phyloP scores from a whole-genome alignment of 1,140 invertebrate genomes.

The Drosophila lowei region DNA sequence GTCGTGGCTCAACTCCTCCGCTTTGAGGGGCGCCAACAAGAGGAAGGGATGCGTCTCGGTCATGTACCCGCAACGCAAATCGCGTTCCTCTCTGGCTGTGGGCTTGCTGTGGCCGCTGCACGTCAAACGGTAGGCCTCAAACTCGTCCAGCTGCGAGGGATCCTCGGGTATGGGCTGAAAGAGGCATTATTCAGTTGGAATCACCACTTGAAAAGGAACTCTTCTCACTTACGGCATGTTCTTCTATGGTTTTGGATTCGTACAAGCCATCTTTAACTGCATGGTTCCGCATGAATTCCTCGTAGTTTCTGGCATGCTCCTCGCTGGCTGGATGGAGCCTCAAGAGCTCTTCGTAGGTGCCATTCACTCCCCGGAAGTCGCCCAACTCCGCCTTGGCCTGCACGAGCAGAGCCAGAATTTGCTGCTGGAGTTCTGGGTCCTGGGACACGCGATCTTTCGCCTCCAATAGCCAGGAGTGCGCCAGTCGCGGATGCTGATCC shows the following conservation, averaged over 20 bases:
- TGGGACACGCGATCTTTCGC: conserved; percentile 35
- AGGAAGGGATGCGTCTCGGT: conserved; percentile 90
- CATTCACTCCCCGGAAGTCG: conserved; percentile 45
- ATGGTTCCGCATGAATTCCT: conserved; percentile 19
- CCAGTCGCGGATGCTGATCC: conserved; percentile 41
- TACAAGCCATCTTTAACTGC: not conserved
- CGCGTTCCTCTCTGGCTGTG: conserved; percentile 75
- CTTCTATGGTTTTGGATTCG: conserved; percentile 24
- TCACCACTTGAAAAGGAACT: not conserved
- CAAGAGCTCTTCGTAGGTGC: conserved; percentile 44
- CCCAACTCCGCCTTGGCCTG: conserved; percentile 39
- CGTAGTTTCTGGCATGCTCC: conserved; percentile 26
- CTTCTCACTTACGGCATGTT: conserved; percentile 49
- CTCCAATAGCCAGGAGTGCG: conserved; percentile 66
- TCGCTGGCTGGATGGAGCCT: conserved; percentile 32
- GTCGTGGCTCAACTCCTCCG: conserved; percentile 92
- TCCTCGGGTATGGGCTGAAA: conserved; percentile 56
- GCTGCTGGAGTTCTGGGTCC: conserved; percentile 17
- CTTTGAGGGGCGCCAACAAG: conserved; percentile 93
- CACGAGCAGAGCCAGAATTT: conserved; percentile 34
- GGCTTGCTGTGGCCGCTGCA: conserved; percentile 88
- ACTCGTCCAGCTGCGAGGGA: not conserved
- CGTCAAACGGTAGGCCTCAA: conserved; percentile 51
- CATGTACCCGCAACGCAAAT: conserved; percentile 91
- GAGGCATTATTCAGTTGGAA: too few relatives aligned